These are phyloP conservation scores for Eupelmus urozonus DNA, from an alignment of 2,888 invertebrate species.

Conservation along the genomic window DNA sequence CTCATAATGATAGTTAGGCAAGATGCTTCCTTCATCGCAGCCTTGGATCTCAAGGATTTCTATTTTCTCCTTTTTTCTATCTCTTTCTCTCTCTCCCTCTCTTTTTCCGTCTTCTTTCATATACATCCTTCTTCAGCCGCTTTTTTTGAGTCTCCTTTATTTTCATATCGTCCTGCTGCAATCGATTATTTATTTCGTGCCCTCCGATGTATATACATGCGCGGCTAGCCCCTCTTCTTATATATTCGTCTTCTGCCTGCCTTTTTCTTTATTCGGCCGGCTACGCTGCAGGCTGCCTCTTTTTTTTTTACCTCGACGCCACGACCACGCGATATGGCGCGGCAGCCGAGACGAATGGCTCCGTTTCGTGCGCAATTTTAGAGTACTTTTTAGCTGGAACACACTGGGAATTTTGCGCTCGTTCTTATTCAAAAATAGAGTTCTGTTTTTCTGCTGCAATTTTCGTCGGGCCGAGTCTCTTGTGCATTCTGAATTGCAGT, in stretches of 20 bases:
- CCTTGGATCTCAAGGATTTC: constrained; percentile 57
- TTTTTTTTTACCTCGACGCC: not conserved
- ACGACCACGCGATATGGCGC: not conserved
- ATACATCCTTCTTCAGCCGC: not conserved
- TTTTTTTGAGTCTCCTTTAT: constrained; percentile 25
- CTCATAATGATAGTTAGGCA: constrained; percentile 56
- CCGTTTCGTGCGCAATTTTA: constrained; percentile 23
- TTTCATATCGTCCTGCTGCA: constrained; percentile 38
- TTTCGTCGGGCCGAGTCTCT: too few species aligned
- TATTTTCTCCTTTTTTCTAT: constrained; percentile 43
- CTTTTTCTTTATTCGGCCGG: not conserved
- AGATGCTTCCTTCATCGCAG: constrained; percentile 52
- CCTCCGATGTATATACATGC: constrained; percentile 14
- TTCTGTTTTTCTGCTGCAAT: not conserved
- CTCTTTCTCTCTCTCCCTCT: not conserved
- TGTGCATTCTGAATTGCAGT: too few species aligned
- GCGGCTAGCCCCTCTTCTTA: too few species aligned
- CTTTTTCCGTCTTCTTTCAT: constrained; percentile 24
- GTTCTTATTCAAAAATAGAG: not conserved
- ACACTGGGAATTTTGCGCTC: not conserved
- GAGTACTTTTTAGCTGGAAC: not conserved
- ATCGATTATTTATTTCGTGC: constrained; percentile 43
- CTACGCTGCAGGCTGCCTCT: not conserved
- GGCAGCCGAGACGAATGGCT: constrained; percentile 9
- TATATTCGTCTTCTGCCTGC: not conserved